These are phyloP conservation scores for Cephus spinipes DNA, from an alignment of 2,888 invertebrate genomes.

Conservation along the genomic window DNA sequence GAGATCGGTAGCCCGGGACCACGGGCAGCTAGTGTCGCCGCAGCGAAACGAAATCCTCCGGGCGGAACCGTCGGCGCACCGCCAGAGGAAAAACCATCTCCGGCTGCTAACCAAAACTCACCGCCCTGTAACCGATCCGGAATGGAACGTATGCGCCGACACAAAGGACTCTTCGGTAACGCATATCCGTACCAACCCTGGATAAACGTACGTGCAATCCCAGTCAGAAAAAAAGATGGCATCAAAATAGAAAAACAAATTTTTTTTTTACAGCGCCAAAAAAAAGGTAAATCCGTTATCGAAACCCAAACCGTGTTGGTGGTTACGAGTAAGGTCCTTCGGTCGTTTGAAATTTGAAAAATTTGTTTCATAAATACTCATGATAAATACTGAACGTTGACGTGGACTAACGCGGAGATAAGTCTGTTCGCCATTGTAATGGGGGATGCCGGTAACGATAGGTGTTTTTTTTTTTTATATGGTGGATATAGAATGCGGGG, in stretches of 20 bases:
- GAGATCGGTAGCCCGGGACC: not conserved
- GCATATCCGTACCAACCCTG: not conserved
- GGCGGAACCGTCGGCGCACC: conserved; percentile 42
- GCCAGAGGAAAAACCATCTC: conserved; percentile 41
- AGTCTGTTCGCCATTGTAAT: not conserved
- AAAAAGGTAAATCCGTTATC: too few relatives aligned
- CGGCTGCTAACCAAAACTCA: conserved; percentile 29
- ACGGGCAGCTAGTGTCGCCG: conserved; percentile 30
- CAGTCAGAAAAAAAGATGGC: too few relatives aligned
- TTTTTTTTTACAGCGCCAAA: too few relatives aligned
- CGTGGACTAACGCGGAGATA: not conserved
- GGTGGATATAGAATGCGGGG: not conserved
- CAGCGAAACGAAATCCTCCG: conserved; percentile 46
- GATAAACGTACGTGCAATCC: too few relatives aligned
- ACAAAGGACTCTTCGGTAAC: not conserved
- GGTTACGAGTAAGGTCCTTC: too few relatives aligned
- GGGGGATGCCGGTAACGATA: not conserved
- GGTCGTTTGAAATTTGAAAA: too few relatives aligned
- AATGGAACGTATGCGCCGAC: not conserved
- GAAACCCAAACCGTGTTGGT: too few relatives aligned
- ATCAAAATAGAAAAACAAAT: too few relatives aligned
- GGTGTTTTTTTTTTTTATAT: not conserved
- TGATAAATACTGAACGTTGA: too few relatives aligned
- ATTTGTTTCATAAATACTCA: too few relatives aligned
- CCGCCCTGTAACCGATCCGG: conserved; percentile 13